Evolutionary conservation across 1,140 invertebrate genomes (phyloP), one percentile per base, ranked within the genome.

Genomic region (Eupeodes corollae): DNA sequence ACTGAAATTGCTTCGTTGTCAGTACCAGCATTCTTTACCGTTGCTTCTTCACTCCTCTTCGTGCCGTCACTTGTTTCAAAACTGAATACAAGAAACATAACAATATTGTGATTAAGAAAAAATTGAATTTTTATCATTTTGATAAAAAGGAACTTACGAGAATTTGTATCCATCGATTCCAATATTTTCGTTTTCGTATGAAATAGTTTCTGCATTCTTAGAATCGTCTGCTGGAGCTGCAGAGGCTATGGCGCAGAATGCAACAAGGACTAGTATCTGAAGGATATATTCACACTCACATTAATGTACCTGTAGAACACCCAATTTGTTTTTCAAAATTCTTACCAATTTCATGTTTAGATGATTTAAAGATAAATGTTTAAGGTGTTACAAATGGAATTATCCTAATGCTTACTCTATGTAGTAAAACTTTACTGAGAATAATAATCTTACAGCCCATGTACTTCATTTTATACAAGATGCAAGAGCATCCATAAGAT

Each of bases 21-120:
- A 21, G 72, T 68, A 51, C 74, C 72, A 10, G 65, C 53, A 52
- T 79, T 73, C 55, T 74, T 75, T 48, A 78, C 64, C 34, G 73
- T 68, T 0, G 77, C 82, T 44, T 69, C 68, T 61, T 85, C 80
- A 54, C 78, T 67, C 3, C 74, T 73, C 2, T 73, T 67, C 18
- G 79, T 81, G 8, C 82, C 82, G 55, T 86, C 78, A 18, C 73
- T 82, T 3, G 80, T 80, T 56, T 83, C 80, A 55, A 76, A 83
- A 15, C 74, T 79, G 18, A 2, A 19, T 43, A 44, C 19, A 44
- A 14, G 10, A 18, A 14, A 26, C 15, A 11, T 37, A 49, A 41
- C 21, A 6, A 47, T 31, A 37, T 34, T 30, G 15, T 14, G 30
- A 37, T 48, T 34, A n/a, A 35, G 10, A 10, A 35, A 38, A 5